Percentiles rank a stretch among this genome's conserved stretches.
Evolutionary conservation across 35 echinoderm and acorn worm species (phyloP).

Genomic region (Diadema setosum): DNA sequence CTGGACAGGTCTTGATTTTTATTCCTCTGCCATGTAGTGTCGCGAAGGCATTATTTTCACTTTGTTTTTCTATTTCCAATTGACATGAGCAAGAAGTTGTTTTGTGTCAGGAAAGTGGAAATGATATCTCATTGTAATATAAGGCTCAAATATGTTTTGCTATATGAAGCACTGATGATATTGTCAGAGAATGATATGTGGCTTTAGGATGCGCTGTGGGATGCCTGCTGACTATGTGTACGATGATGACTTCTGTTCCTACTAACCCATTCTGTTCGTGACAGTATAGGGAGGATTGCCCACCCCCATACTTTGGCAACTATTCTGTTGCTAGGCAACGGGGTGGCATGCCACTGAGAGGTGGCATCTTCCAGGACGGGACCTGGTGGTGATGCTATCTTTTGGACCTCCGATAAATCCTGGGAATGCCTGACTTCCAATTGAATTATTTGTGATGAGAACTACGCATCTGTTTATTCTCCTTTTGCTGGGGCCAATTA

Average conservation of each 20-base stretch:
- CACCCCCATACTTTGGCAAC: not conserved
- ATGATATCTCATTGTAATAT: no score
- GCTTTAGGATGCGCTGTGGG: no score
- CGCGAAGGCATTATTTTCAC: no score
- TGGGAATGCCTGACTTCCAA: constrained; percentile 17
- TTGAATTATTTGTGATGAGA: constrained; percentile 53
- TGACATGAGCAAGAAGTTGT: no score
- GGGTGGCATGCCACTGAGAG: not conserved
- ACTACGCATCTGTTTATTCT: constrained; percentile 43
- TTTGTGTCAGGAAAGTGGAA: no score
- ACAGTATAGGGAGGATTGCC: not conserved
- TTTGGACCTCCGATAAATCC: not conserved
- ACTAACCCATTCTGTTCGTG: not conserved
- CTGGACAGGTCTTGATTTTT: no score
- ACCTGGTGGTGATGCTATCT: constrained; percentile 10
- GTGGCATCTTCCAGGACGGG: not conserved
- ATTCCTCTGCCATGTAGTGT: no score
- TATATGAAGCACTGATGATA: no score
- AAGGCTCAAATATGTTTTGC: no score
- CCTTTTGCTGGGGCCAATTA: constrained; percentile 20
- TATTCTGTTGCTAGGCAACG: constrained; percentile 25
- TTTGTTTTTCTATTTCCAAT: no score
- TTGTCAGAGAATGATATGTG: no score
- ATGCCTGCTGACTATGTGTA: no score
- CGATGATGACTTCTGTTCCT: constrained; percentile 5